Evolutionary conservation across 2,797 vertebrate species (phyloP), one percentile per base, ranked within the genome.

Genomic region (Paramormyrops hopkinsi): DNA sequence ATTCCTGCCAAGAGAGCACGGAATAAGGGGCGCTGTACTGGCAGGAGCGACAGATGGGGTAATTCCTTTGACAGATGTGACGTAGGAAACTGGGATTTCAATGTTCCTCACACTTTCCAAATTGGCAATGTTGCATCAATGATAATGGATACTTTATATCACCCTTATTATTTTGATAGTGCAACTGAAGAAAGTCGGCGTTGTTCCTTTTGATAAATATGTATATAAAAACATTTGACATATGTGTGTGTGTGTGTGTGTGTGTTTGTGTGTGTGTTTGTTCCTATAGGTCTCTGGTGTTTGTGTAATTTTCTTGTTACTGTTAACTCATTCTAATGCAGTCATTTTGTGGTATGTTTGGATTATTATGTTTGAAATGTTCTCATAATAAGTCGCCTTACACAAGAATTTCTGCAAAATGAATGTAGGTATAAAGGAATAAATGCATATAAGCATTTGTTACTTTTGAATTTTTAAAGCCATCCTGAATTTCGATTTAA

Each of bases 41-140:
- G 41, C 76, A 82, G 19, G 19, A 82, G 8, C 19, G 19, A 82
- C 76, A 82, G 41, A 46, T 19, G 3, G 76, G 8, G 4, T 37
- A 76, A 76, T 37, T 76, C 69, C 69, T 76, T 76, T 76, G 69
- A 76, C 69, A 76, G 69, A 76, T 76, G 69, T 76, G 69, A 76
- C 69, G 29, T 76, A 37, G 29, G 65, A 37, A 73, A 73, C 65
- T 79, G 73, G 37, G 37, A 79, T 79, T 46, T 82, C 41, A 82
- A n/a, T 82, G 76, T 82, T 44, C 76, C 76, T n/a, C 76, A 46
- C 19, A 46, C 17, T 82, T 46, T 82, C 17, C 37, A 82, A 46
- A 82, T 19, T 82, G 76, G 76, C 37, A 82, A 46, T 82, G 76
- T 82, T 82, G 41, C 41, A 44, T 82, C 41, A 82, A n/a, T 82